Conservation (phyloP, 2,797 vertebrate species). For the Petrocephalus schoutedeni region DNA sequence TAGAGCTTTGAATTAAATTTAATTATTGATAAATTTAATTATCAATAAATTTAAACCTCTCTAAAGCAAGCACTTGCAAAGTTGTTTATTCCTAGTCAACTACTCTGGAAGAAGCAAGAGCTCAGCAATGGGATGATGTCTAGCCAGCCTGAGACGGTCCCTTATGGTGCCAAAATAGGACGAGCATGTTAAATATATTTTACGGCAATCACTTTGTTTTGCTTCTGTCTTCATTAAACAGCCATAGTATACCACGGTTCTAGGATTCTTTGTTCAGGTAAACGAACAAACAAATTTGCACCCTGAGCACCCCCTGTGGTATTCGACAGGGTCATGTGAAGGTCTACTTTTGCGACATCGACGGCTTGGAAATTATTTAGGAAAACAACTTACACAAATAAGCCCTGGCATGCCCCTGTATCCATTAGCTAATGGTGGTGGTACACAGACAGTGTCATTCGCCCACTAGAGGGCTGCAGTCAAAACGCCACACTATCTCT, state of each 20-base stretch:
- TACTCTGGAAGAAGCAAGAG: background rate
- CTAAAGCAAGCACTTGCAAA: background rate
- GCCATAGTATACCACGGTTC: background rate
- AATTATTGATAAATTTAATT: background rate
- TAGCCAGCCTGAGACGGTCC: background rate
- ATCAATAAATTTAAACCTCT: background rate
- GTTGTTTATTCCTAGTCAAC: background rate
- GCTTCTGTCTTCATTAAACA: background rate
- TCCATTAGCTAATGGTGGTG: background rate
- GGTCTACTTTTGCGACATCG: background rate
- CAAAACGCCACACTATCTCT: background rate
- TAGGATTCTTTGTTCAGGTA: background rate
- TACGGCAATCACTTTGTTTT: background rate
- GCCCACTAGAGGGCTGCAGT: background rate
- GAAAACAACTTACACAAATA: background rate
- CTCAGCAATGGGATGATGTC: background rate
- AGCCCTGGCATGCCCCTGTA: background rate
- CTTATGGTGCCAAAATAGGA: background rate
- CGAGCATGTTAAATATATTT: background rate
- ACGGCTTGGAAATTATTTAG: background rate
- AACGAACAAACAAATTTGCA: background rate
- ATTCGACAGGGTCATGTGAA: background rate
- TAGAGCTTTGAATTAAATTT: background rate
- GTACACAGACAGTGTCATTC: background rate
- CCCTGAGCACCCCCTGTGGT: background rate